Percentiles rank a stretch among this genome's conserved stretches.
These are phyloP conservation scores for Meleagris gallopavo DNA, from an alignment of 2,113 vertebrate species.

Conservation along the genomic window DNA sequence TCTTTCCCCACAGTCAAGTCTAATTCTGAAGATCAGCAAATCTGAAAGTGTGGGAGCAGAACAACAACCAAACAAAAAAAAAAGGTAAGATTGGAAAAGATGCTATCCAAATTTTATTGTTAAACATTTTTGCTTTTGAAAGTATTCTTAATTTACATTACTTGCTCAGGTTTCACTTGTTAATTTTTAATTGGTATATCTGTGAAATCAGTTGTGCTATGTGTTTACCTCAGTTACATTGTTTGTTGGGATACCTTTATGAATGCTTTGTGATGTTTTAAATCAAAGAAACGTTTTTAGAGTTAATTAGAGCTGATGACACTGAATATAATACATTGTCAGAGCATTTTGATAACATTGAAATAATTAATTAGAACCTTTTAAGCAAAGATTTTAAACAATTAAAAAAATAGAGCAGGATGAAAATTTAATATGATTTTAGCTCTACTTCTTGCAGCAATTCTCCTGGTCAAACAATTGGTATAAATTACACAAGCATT, in stretches of 20 bases:
- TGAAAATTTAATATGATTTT: neutral
- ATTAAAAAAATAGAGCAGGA: neutral
- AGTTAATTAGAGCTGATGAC: neutral
- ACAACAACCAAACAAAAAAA: neutral
- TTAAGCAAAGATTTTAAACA: constrained; percentile 8
- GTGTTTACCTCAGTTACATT: constrained; percentile 7
- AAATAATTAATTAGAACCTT: neutral
- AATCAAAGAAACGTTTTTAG: neutral
- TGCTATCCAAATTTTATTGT: neutral
- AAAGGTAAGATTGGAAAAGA: neutral
- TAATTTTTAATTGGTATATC: neutral
- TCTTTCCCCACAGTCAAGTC: neutral
- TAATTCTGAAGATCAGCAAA: neutral
- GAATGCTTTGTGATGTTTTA: neutral
- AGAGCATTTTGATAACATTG: neutral
- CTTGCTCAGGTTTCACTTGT: neutral
- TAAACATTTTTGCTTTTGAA: neutral
- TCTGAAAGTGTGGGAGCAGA: neutral
- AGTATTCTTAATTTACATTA: neutral
- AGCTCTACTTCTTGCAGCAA: neutral
- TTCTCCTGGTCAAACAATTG: constrained; percentile 14
- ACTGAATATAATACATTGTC: neutral
- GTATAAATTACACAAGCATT: neutral
- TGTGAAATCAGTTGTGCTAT: neutral
- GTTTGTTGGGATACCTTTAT: neutral